Evolutionary conservation across 2,113 vertebrate species (phyloP), one percentile per base, ranked within the genome.

Genomic region (Mesoclemmys tuberculata): DNA sequence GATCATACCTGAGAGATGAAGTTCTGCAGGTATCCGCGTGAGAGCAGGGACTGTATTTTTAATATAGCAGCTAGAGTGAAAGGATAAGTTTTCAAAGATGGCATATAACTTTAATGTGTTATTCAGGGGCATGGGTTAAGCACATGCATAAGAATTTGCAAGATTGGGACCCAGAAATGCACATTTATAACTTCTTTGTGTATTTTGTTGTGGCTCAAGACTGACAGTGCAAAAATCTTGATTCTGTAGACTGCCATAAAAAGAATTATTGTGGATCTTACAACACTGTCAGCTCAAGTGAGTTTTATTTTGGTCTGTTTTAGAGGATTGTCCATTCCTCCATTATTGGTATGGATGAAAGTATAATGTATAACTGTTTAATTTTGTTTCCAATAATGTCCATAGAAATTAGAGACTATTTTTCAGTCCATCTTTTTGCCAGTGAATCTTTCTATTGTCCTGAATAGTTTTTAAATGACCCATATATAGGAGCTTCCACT

Each of bases 361-460:
- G 94, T 89, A 80, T 4, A 38, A 61, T 85, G 44, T 35, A 90
- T 92, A 95, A 87, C 93, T 74, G 21, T 54, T 95, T 92, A 83
- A 64, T 64, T 64, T 31, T 64, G 29, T 89, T 94, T 92, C 90
- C 61, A 86, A 52, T 92, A 90, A 88, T 93, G 52, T 88, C 51
- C 26, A 7, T 94, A 84, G 80, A 94, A 92, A 94, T 93, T 97
- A 97, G 46, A 27, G 85, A 11, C 22, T 96, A 74, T 46, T 46
- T 52, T 38, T 71, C 84, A 88, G 82, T 56, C 38, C 5, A 12
- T 77, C 48, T 51, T 94, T 93, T 68, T 87, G 58, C 78, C 4
- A 19, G 91, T 58, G 93, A 92, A 27, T 24, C 85, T 71, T 46
- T 87, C 55, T 90, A 93, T 95, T 87, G 95, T 64, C 84, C 26